Conservation (phyloP, 2,113 vertebrate species). For the Typhlomys cinereus region DNA sequence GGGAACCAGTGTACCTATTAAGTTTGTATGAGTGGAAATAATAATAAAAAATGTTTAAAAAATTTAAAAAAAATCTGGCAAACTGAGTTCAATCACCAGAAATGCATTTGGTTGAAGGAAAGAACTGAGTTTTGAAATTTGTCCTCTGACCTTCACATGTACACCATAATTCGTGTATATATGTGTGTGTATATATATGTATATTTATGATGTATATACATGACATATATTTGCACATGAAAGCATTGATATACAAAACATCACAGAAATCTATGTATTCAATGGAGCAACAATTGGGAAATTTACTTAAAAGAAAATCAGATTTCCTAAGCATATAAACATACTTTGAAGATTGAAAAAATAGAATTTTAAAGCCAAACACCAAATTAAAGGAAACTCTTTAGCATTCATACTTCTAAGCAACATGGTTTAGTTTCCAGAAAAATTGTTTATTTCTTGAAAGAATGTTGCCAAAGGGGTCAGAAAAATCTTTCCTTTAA, state of each 20-base stretch:
- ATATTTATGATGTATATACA: too few species aligned
- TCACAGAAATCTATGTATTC: neutral
- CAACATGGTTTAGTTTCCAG: constrained; percentile 3
- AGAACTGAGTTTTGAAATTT: too few species aligned
- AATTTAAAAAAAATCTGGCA: too few species aligned
- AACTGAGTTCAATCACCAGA: too few species aligned
- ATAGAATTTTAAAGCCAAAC: neutral
- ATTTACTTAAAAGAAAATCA: neutral
- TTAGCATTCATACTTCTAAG: constrained; percentile 13
- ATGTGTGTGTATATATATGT: too few species aligned
- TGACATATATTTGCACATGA: too few species aligned
- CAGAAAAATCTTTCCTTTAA: constrained; percentile 33
- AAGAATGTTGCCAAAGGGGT: neutral
- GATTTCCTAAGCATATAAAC: neutral
- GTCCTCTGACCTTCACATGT: too few species aligned
- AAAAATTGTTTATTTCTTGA: neutral
- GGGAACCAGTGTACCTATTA: too few species aligned
- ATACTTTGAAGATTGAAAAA: neutral
- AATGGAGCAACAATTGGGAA: neutral
- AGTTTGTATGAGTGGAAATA: too few species aligned
- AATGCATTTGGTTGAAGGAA: too few species aligned
- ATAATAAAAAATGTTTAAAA: too few species aligned
- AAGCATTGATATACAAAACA: neutral
- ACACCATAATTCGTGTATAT: too few species aligned
- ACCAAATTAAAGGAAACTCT: neutral